Evolutionary conservation across 2,888 invertebrate genomes (phyloP), one percentile per base, ranked within the genome.

Genomic region (Mellilla xanthometata): DNA sequence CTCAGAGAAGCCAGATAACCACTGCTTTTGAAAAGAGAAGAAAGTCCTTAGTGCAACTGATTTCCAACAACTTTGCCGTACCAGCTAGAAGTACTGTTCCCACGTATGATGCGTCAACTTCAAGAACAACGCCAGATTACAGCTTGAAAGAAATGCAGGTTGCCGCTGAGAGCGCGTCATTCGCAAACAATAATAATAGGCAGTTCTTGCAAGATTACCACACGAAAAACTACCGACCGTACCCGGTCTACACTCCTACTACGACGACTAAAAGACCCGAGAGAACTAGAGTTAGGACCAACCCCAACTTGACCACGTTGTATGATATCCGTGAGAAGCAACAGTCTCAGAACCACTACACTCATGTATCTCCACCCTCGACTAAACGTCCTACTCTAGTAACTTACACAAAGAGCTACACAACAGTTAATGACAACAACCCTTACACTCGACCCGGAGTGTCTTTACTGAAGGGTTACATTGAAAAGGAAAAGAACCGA

Each of bases 111-210:
- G 68, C 76, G 1, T 76, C 83, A 1, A 75, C 81, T 0, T 76
- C 75, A 27, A 81, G 75, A 62, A 74, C 72, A n/a, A 77, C 82
- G 8, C 73, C 83, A 3, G 91, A 91, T 44, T 65, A 76, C 19
- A 89, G 70, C 46, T 60, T 84, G 2, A 90, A 78, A 49, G 94
- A 95, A 75, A 91, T 92, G 66, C 95, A 95, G 70, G 91, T 93
- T 1, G 91, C 93, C 0, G 95, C 95, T 5, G 96, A 96, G 76
- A 93, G 94, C 4, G 94, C 94, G 0, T 95, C 95, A 0, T 95
- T 96, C 67, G 92, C 92, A 1, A 91, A 92, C 26, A 88, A 84
- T 40, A 87, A 88, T 49, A 83, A 87, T 54, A 75, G 85, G 40
- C 86, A 90, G 56, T 83, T 75, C 48, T 62, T 88, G 23, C 87